Percentiles rank a stretch among this genome's conserved stretches.
Evolutionary conservation across 1,140 invertebrate genomes (phyloP).

Genomic region (Hypsibius dujardini): DNA sequence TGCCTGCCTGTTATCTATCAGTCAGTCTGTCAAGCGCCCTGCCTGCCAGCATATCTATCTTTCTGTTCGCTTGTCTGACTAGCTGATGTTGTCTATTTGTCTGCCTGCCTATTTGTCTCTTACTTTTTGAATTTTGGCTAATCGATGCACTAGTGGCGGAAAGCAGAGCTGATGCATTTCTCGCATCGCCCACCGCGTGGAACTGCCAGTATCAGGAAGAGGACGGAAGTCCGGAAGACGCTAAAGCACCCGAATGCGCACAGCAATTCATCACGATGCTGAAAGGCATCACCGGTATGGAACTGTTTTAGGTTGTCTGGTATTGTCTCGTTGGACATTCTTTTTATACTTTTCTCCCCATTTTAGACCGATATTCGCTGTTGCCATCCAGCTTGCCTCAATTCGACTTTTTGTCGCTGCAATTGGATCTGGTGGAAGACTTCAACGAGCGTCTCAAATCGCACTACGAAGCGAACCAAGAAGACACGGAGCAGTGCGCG

Average conservation of each 20-base stretch:
- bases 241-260: not conserved
- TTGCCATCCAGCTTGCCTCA: not conserved
- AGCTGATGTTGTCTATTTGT: not conserved
- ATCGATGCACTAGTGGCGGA: not conserved
- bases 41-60: no score
- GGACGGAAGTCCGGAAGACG: conserved; percentile 3
- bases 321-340: not conserved
- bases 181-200: not conserved
- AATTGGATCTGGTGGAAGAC: not conserved
- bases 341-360: not conserved
- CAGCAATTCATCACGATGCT: conserved; percentile 2
- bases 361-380: not conserved
- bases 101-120: no score
- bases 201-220: not conserved
- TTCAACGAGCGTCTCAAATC: not conserved
- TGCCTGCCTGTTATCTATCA: no score
- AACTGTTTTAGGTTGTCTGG: not conserved
- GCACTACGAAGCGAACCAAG: conserved; percentile 4
- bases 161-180: not conserved
- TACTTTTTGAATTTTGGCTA: no score
- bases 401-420: not conserved
- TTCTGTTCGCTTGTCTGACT: no score
- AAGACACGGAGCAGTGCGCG: not conserved
- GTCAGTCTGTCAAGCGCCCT: no score
- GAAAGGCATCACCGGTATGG: not conserved